phyloP scores from a whole-genome alignment of 2,113 vertebrate species.

The Tapirus terrestris region DNA sequence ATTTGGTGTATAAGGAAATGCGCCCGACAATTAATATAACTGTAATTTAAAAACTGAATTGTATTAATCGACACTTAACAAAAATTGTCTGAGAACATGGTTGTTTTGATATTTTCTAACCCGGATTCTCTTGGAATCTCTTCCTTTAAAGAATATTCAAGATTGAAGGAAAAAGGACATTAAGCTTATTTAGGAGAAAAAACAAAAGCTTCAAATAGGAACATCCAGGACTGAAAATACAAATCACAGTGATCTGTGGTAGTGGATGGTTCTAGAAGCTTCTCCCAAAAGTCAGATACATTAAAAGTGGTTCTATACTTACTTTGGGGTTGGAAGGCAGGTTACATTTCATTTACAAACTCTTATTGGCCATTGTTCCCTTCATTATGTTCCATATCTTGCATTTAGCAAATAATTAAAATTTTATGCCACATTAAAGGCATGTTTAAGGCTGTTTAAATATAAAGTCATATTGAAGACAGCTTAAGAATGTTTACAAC shows the following conservation, averaged over 20 bases:
- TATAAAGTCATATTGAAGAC: not conserved
- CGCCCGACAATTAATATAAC: not conserved
- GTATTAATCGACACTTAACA: not conserved
- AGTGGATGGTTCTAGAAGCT: not conserved
- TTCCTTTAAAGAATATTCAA: not conserved
- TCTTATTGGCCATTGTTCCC: conserved; percentile 3
- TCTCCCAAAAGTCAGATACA: not conserved
- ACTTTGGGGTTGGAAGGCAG: conserved; percentile 26
- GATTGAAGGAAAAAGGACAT: conserved; percentile 20
- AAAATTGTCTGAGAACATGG: not conserved
- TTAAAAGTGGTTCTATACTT: not conserved
- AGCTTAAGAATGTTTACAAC: not conserved
- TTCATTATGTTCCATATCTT: conserved; percentile 49
- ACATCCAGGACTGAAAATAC: not conserved
- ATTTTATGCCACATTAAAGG: not conserved
- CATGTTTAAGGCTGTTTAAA: not conserved
- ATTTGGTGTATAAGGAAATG: conserved; percentile 20
- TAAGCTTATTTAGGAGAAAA: conserved; percentile 12
- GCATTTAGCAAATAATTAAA: conserved; percentile 29
- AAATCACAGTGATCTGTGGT: not conserved
- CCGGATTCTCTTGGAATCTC: not conserved
- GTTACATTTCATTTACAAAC: conserved; percentile 38
- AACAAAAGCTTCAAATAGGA: conserved; percentile 22
- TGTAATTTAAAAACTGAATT: conserved; percentile 22
- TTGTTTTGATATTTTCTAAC: not conserved